These are phyloP conservation scores for Petrophora chlorosata DNA, from an alignment of 2,888 invertebrate species.

Conservation along the genomic window DNA sequence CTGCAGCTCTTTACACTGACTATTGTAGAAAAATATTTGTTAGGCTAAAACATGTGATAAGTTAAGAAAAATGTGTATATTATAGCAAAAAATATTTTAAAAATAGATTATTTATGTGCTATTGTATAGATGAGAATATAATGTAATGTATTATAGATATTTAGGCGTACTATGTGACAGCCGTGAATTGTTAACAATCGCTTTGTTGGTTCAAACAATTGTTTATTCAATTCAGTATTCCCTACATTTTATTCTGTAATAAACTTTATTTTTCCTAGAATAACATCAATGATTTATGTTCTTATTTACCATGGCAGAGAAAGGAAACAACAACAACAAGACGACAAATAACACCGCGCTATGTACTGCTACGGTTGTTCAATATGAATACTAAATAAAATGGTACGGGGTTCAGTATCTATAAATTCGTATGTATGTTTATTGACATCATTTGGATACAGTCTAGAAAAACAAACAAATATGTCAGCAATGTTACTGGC, in stretches of 20 bases:
- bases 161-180: constrained; percentile 49
- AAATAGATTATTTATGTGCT: constrained; percentile 66
- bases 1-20: constrained; percentile 84
- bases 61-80: constrained; percentile 70
- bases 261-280: background rate
- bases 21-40: constrained; percentile 78
- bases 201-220: no score
- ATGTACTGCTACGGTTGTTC: no score
- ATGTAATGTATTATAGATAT: constrained; percentile 57
- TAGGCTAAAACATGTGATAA: constrained; percentile 82
- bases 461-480: no score
- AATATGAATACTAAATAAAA: no score
- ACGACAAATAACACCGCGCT: background rate
- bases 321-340: background rate
- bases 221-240: background rate
- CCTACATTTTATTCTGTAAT: background rate
- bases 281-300: background rate
- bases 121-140: constrained; percentile 61
- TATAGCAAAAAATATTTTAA: constrained; percentile 66
- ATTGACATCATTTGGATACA: no score
- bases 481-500: no score
- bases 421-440: no score
- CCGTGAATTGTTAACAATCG: constrained; percentile 38
- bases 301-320: background rate
- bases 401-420: no score